Conservation (phyloP, 2,113 vertebrate species). For the Hirundichthys speculiger region DNA sequence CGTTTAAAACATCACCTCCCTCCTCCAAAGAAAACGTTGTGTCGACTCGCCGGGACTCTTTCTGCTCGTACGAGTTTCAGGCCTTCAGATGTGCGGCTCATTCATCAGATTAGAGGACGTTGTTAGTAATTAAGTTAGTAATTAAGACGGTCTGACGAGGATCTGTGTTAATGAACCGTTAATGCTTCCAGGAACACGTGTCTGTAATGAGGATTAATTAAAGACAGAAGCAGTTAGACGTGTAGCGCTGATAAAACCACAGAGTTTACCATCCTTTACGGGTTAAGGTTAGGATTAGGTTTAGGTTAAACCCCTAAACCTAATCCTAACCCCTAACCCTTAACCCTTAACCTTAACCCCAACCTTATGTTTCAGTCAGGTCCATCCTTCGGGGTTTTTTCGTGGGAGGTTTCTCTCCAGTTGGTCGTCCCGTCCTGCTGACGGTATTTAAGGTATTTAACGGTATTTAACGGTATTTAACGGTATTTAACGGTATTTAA, state of each 20-base stretch:
- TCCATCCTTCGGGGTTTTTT: too few species aligned
- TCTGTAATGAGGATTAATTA: slow-evolving; percentile 42
- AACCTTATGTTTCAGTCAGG: too few species aligned
- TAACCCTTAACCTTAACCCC: too few species aligned
- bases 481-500: too few species aligned
- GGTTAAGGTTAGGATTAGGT: too few species aligned
- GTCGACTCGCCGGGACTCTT: slow-evolving; percentile 10
- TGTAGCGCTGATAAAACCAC: slow-evolving; percentile 27
- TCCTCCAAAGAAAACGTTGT: slow-evolving; percentile 50
- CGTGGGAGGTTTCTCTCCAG: slow-evolving; percentile 22
- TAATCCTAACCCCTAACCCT: too few species aligned
- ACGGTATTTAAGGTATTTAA: too few species aligned
- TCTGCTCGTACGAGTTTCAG: neutral
- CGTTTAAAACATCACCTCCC: slow-evolving; percentile 36
- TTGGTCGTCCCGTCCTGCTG: neutral
- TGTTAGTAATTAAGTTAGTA: neutral
- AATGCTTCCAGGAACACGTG: slow-evolving; percentile 22
- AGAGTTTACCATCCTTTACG: slow-evolving; percentile 18
- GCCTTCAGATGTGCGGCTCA: neutral
- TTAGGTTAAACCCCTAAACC: too few species aligned
- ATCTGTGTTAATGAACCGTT: neutral
- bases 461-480: too few species aligned
- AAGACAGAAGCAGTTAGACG: slow-evolving; percentile 14
- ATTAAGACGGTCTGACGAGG: slow-evolving; percentile 2
- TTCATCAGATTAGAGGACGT: neutral